Conservation (phyloP, 2,797 vertebrate genomes). For the Oreochromis mossambicus region DNA sequence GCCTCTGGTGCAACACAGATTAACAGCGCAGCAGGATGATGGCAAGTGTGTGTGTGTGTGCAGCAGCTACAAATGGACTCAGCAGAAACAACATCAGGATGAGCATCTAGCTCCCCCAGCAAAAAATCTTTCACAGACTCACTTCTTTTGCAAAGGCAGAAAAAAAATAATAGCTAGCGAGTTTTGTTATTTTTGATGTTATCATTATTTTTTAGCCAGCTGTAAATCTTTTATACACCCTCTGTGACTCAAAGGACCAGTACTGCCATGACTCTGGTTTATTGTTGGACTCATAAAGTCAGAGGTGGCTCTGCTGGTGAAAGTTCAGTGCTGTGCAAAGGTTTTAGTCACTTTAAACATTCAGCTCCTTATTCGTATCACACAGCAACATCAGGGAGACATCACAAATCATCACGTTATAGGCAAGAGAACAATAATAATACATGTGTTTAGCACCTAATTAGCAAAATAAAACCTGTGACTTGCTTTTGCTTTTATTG, state of each 20-base stretch:
- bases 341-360: background rate
- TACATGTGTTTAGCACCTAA: background rate
- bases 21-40: background rate
- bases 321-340: background rate
- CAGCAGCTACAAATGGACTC: background rate
- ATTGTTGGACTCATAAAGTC: background rate
- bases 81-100: background rate
- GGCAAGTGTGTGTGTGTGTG: background rate
- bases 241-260: background rate
- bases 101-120: background rate
- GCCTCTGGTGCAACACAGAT: background rate
- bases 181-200: background rate
- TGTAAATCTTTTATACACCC: background rate
- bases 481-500: background rate
- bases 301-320: background rate
- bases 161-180: too few relatives aligned
- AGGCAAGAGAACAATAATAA: background rate
- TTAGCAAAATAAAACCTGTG: background rate
- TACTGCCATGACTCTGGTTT: background rate
- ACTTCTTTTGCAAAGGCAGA: background rate
- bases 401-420: background rate
- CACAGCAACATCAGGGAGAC: background rate
- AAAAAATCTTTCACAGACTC: background rate
- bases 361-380: background rate
- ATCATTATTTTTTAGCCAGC: background rate